These are phyloP conservation scores for Misgurnus anguillicaudatus DNA, from an alignment of 2,113 vertebrate genomes.

Conservation along the genomic window DNA sequence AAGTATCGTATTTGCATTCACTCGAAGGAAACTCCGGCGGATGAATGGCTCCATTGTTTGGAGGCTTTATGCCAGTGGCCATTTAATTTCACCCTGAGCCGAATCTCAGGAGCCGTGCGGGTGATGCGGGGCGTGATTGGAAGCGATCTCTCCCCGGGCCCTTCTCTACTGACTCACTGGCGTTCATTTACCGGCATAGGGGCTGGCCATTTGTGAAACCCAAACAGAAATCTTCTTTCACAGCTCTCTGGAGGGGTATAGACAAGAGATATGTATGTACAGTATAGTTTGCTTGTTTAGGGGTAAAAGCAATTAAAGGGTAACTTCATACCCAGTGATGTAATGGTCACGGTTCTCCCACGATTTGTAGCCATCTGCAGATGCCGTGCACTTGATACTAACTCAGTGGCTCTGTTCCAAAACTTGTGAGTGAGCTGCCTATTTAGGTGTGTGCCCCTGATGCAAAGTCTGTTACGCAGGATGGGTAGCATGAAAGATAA, in stretches of 20 bases:
- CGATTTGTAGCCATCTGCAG: conserved; percentile 49
- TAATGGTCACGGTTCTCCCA: conserved; percentile 56
- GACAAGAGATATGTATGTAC: conserved; percentile 41
- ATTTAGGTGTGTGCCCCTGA: background rate
- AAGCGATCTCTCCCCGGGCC: conserved; percentile 43
- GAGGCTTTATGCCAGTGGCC: conserved; percentile 72
- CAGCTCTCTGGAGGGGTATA: conserved; percentile 25
- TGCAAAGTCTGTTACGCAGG: too few relatives aligned
- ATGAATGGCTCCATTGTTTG: conserved; percentile 77
- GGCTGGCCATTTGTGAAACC: conserved; percentile 60
- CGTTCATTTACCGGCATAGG: conserved; percentile 63
- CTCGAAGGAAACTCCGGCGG: conserved; percentile 69
- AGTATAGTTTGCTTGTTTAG: conserved; percentile 34
- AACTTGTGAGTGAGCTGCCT: background rate
- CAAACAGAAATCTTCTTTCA: conserved; percentile 64
- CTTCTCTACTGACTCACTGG: conserved; percentile 60
- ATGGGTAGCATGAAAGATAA: too few relatives aligned
- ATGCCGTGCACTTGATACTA: conserved; percentile 34
- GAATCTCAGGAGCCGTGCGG: conserved; percentile 63
- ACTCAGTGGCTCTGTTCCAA: conserved; percentile 10
- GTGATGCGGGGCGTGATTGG: conserved; percentile 58
- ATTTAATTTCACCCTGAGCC: conserved; percentile 72
- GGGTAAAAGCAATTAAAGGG: conserved; percentile 45
- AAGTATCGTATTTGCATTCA: conserved; percentile 71
- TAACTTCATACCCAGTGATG: conserved; percentile 63